Evolutionary conservation across 2,888 invertebrate genomes (phyloP).

Genomic region (Caenorhabditis panamensis): DNA sequence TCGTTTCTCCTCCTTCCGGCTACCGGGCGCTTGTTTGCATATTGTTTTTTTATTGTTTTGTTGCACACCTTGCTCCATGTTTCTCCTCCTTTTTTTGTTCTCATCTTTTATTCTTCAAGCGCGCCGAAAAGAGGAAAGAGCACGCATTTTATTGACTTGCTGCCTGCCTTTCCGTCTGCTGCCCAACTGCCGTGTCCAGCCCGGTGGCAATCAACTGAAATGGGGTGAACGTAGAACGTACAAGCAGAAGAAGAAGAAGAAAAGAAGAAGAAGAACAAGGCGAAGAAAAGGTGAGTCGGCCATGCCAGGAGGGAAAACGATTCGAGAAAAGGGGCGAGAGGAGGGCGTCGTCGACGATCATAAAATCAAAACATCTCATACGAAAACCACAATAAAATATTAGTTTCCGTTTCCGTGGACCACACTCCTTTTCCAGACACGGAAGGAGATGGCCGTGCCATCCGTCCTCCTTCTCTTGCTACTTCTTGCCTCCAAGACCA

Average conservation of each 20-base stretch:
- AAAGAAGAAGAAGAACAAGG: not conserved
- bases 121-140: slow-evolving; percentile 1
- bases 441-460: not conserved
- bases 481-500: not conserved
- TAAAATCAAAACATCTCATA: slow-evolving; percentile 40
- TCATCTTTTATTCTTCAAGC: slow-evolving; percentile 12
- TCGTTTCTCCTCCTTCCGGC: slow-evolving; percentile 21
- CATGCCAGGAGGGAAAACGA: not conserved
- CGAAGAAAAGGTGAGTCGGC: slow-evolving; percentile 37
- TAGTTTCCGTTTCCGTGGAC: slow-evolving; percentile 17
- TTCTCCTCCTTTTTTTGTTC: slow-evolving; percentile 16
- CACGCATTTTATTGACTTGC: slow-evolving; percentile 19
- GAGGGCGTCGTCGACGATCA: slow-evolving; percentile 25
- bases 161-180: not conserved
- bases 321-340: slow-evolving; percentile 9
- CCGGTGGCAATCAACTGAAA: slow-evolving; percentile 58
- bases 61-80: slow-evolving; percentile 25
- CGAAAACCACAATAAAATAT: slow-evolving; percentile 41
- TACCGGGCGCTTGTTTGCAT: slow-evolving; percentile 31
- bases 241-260: slow-evolving; percentile 5
- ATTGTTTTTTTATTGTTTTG: slow-evolving; percentile 44
- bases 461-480: not conserved
- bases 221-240: slow-evolving; percentile 40
- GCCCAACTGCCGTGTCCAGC: slow-evolving; percentile 9
- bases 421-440: slow-evolving; percentile 8